Percentiles rank a stretch among this genome's conserved stretches.
These are phyloP conservation scores for Mycetomoellerius zeteki DNA, from an alignment of 1,140 invertebrate species.

Conservation along the genomic window DNA sequence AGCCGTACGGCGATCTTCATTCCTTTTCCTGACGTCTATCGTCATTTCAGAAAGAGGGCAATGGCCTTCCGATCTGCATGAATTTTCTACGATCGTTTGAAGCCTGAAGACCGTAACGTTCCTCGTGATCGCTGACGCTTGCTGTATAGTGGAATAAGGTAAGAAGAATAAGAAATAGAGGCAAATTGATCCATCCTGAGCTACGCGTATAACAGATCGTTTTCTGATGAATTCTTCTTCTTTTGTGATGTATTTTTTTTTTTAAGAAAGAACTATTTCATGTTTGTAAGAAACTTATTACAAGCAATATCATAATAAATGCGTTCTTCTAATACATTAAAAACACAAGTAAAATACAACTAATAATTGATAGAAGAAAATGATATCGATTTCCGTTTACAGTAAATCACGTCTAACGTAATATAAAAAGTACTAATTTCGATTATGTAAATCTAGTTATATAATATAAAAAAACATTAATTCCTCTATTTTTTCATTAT, in stretches of 20 bases:
- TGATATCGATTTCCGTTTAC: neutral
- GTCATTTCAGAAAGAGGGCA: conserved; percentile 51
- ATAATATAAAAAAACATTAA: neutral
- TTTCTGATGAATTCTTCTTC: conserved; percentile 28
- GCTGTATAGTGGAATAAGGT: conserved; percentile 11
- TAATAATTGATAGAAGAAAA: neutral
- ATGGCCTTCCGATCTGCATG: conserved; percentile 55
- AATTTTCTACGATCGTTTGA: conserved; percentile 52
- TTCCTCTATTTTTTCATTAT: neutral
- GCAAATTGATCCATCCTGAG: conserved; percentile 36
- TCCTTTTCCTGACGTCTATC: conserved; percentile 34
- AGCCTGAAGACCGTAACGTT: conserved; percentile 51
- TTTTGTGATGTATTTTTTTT: neutral
- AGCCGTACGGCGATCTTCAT: conserved; percentile 24
- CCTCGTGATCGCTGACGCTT: conserved; percentile 49
- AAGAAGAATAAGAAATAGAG: conserved; percentile 38
- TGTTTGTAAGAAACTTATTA: neutral
- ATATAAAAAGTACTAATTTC: neutral
- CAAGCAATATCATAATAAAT: neutral
- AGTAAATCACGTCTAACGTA: neutral
- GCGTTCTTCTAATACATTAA: neutral
- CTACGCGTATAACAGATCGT: conserved; percentile 27
- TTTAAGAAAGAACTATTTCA: neutral
- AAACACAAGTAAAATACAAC: neutral
- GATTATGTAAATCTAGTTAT: neutral